A percentile compares a stretch with the other conserved stretches of the same genome.
Evolutionary conservation across 2,113 vertebrate genomes (phyloP).

Genomic region (Elanus axillaris): DNA sequence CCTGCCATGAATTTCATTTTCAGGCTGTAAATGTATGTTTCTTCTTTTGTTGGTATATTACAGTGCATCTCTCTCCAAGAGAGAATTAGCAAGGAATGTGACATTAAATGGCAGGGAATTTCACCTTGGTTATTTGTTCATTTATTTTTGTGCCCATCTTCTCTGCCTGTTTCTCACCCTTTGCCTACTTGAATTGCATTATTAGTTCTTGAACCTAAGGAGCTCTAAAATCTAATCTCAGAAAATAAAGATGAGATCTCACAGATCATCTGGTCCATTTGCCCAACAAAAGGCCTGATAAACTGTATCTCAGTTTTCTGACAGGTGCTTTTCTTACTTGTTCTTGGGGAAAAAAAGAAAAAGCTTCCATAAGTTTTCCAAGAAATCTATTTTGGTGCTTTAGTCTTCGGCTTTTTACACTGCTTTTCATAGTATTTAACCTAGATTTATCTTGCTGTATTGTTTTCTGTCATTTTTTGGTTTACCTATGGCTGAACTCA

Average conservation of each 20-base stretch:
- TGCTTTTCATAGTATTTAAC: neutral
- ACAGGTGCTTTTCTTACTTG: neutral
- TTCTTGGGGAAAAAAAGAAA: neutral
- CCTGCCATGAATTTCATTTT: neutral
- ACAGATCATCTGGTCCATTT: neutral
- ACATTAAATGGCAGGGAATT: neutral
- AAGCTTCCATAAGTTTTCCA: neutral
- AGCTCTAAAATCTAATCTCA: neutral
- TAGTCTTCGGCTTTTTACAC: neutral
- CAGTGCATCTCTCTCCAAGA: neutral
- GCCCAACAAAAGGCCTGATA: neutral
- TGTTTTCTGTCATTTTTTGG: neutral
- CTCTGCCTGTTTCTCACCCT: neutral
- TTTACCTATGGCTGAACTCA: neutral
- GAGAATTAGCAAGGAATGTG: neutral
- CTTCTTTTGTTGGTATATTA: neutral
- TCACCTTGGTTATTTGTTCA: neutral
- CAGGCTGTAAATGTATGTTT: neutral
- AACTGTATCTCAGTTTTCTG: neutral
- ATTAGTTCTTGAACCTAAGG: neutral
- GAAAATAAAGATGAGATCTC: neutral
- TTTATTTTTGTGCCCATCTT: neutral
- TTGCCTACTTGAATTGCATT: too few species aligned
- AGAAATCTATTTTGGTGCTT: neutral
- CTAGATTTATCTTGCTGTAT: neutral